These are phyloP conservation scores for Leptinotarsa haldemani DNA, from an alignment of 2,888 invertebrate genomes.

Conservation along the genomic window DNA sequence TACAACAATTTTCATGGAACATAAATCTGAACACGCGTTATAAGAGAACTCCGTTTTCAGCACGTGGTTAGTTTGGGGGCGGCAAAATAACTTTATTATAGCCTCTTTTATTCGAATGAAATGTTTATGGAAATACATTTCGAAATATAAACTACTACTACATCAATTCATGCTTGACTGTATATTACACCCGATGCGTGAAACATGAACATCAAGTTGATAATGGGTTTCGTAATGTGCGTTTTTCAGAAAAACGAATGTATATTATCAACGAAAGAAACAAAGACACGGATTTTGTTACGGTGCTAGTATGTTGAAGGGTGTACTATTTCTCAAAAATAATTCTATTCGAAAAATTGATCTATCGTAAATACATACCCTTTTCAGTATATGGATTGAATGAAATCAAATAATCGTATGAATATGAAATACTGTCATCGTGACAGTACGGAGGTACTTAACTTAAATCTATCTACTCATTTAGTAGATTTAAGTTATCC, in stretches of 20 bases:
- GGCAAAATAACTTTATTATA: constrained; percentile 42
- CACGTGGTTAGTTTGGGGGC: constrained; percentile 14
- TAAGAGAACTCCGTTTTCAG: constrained; percentile 8
- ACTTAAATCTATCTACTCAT: no score
- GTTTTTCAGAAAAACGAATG: background rate
- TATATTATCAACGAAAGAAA: background rate
- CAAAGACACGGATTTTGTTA: no score
- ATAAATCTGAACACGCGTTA: constrained; percentile 28
- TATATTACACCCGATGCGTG: background rate
- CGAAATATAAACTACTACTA: constrained; percentile 30
- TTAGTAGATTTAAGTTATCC: no score
- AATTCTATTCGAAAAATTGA: no score
- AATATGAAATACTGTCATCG: no score
- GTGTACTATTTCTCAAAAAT: no score
- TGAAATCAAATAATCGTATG: no score
- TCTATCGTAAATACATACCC: no score
- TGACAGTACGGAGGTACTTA: no score
- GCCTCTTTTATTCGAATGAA: constrained; percentile 35
- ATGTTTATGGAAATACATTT: constrained; percentile 41
- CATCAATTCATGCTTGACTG: constrained; percentile 29
- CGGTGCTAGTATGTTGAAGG: no score
- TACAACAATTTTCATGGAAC: constrained; percentile 30
- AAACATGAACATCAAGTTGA: constrained; percentile 15
- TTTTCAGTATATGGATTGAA: no score
- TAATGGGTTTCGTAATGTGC: background rate